Evolutionary conservation across 2,797 vertebrate species (phyloP).

Genomic region (Mastacembelus armatus): DNA sequence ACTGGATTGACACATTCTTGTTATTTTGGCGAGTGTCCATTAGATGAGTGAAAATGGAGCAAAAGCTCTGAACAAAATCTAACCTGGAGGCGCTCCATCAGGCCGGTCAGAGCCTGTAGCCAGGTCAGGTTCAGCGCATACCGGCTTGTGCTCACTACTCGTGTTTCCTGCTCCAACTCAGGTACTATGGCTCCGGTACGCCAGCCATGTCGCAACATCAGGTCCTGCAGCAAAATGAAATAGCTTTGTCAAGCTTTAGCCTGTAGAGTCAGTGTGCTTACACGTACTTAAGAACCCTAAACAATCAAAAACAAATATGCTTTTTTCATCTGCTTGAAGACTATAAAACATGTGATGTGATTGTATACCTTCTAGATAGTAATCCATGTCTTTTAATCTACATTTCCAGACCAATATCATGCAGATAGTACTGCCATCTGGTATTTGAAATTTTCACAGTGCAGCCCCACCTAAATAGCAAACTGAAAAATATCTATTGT

Average conservation of each 20-base stretch:
- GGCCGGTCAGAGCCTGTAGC: constrained; percentile 89
- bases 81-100: constrained; percentile 90
- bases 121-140: constrained; percentile 88
- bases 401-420: background rate
- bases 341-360: background rate
- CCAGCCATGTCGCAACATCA: constrained; percentile 90
- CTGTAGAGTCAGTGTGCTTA: background rate
- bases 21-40: no score
- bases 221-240: constrained; percentile 75
- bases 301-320: no score
- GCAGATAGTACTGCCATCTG: constrained; percentile 19
- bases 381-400: background rate
- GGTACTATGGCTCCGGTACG: constrained; percentile 89
- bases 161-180: constrained; percentile 88
- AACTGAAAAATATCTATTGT: no score
- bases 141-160: constrained; percentile 86
- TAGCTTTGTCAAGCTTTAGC: background rate
- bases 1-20: no score
- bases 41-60: background rate
- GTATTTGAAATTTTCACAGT: background rate
- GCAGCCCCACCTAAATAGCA: no score
- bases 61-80: background rate
- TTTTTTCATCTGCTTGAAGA: background rate
- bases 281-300: background rate
- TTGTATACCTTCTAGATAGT: background rate